A percentile compares a stretch with the other conserved stretches of the same genome.
Evolutionary conservation across 2,888 invertebrate species (phyloP).

Genomic region (Alloplasta piceator): DNA sequence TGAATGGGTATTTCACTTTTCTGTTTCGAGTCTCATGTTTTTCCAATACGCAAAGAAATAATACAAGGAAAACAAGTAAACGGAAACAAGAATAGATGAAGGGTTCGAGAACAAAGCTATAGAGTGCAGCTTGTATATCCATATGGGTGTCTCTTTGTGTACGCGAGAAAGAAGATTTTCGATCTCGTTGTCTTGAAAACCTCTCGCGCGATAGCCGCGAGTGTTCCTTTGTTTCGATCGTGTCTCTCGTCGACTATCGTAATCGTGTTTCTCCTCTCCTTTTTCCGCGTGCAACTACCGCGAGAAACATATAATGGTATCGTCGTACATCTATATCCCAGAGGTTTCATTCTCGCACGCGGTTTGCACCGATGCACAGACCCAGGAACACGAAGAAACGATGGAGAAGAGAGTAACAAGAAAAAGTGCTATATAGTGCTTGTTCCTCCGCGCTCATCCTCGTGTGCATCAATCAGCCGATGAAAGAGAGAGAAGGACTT

Average conservation of each 20-base stretch:
- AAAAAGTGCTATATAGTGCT: slow-evolving; percentile 23
- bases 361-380: slow-evolving; percentile 12
- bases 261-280: slow-evolving; percentile 56
- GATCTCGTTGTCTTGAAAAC: slow-evolving; percentile 29
- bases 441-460: background rate
- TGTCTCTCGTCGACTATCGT: slow-evolving; percentile 62
- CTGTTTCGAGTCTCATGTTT: slow-evolving; percentile 8
- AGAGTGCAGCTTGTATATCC: background rate
- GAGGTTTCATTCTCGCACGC: slow-evolving; percentile 14
- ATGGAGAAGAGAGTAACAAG: slow-evolving; percentile 39
- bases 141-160: background rate
- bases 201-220: slow-evolving; percentile 17
- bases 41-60: slow-evolving; percentile 11
- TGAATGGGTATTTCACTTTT: background rate
- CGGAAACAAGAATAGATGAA: background rate
- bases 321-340: slow-evolving; percentile 60
- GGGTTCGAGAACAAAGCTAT: slow-evolving; percentile 52
- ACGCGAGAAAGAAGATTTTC: slow-evolving; percentile 36
- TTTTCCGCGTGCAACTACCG: background rate
- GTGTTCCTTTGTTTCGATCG: slow-evolving; percentile 63
- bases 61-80: background rate
- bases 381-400: slow-evolving; percentile 13
- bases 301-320: slow-evolving; percentile 62
- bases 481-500: no score
- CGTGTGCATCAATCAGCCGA: no score